Percentiles rank a stretch among this genome's conserved stretches.
phyloP scores from a whole-genome alignment of 2,113 vertebrate species.

The Actinemys pallida region DNA sequence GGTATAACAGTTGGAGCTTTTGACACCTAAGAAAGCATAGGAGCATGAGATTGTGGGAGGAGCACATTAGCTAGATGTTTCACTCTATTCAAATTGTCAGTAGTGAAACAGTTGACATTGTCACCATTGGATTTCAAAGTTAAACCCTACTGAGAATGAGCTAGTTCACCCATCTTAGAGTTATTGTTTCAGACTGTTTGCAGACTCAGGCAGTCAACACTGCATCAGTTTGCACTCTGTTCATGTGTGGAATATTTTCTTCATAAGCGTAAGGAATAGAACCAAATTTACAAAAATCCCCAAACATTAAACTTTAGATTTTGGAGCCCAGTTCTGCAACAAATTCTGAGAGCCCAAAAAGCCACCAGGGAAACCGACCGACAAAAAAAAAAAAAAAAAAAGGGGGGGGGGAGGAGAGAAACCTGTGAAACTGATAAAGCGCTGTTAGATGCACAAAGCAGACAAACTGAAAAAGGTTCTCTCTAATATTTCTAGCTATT shows the following conservation, averaged over 20 bases:
- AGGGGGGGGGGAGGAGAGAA: background rate
- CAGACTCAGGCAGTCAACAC: background rate
- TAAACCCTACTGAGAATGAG: background rate
- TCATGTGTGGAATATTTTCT: background rate
- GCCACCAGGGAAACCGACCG: background rate
- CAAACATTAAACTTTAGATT: background rate
- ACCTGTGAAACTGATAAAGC: background rate
- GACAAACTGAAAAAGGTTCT: too few relatives aligned
- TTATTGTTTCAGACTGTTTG: background rate
- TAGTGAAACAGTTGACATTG: background rate
- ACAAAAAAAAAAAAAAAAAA: background rate
- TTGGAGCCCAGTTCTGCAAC: background rate
- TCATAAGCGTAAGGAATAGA: background rate
- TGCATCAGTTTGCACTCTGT: background rate
- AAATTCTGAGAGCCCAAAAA: background rate
- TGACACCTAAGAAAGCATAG: background rate
- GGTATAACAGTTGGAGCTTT: background rate
- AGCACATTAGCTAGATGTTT: background rate
- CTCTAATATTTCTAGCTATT: background rate
- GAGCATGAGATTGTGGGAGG: background rate
- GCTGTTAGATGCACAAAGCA: too few relatives aligned
- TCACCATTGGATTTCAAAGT: background rate
- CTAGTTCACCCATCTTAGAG: background rate
- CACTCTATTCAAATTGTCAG: background rate
- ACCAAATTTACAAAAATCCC: background rate